Base-by-base conservation (phyloP, 2,113 vertebrate species). In the Platanista minor region DNA sequence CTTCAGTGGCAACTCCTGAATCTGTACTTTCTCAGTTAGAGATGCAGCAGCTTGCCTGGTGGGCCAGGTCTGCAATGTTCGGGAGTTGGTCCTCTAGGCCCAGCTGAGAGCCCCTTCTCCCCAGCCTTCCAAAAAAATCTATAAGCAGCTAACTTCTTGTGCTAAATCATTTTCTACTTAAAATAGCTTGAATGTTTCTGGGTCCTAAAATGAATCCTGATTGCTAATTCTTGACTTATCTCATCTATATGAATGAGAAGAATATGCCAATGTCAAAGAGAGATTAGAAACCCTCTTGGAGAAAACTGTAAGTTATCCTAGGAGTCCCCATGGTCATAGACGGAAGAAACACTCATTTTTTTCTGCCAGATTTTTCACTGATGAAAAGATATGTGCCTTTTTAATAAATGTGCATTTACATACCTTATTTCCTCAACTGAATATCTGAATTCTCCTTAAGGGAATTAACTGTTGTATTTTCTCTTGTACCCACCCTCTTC, bases 121-220 rank as follows among this genome's bases (percentile, higher is more conserved):
- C 83, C 75, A 43, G 36, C 49, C 57, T 80, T 82, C 57, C 89
- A 82, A 62, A 31, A 74, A 74, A 75, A 49, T 84, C 87, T 66
- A 39, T 36, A 90, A 91, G 89, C 29, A 69, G 25, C 54, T 43
- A 62, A 83, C 94, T 91, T 96, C 82, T 86, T 95, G 29, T 57
- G 66, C 72, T 87, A 94, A 91, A 83, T 72, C 82, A 39, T 43
- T 96, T 87, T 91, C 89, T 95, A 21, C 62, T 96, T 95, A 95
- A 97, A 97, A 94, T 84, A 97, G 49, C 13, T 69, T 82, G 49
- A 94, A 46, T 82, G 72, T 67, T 96, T 93, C 67, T 41, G 59
- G 91, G 87, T 91, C 83, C 92, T 95, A 84, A 96, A 97, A 93
- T 39, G 62, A 95, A 89, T 90, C 29, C 41, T 52, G 87, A 94